Evolutionary conservation across 2,888 invertebrate genomes (phyloP).

Genomic region (Hirtodrosophila alboralis): DNA sequence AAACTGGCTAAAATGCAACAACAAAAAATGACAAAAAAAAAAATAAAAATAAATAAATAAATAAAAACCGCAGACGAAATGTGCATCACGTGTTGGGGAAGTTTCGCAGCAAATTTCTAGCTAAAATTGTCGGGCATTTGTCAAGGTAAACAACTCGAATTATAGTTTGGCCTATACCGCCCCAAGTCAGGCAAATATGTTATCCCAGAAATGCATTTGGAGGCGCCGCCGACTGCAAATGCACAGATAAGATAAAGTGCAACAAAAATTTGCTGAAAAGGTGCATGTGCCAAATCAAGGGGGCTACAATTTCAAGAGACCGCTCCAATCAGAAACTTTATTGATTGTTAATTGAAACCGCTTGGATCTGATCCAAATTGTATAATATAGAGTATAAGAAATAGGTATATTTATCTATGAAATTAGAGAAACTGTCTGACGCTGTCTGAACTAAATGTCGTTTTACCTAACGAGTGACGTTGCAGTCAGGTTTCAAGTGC

Average conservation of each 20-base stretch:
- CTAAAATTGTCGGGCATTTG: constrained; percentile 32
- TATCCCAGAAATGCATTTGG: constrained; percentile 16
- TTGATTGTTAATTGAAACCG: constrained; percentile 17
- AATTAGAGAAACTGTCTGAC: constrained; percentile 19
- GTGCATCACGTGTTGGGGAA: constrained; percentile 55
- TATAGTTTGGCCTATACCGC: constrained; percentile 3
- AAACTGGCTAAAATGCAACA: constrained; percentile 54
- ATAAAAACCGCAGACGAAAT: constrained; percentile 14
- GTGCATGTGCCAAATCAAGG: constrained; percentile 4
- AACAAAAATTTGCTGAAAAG: not conserved
- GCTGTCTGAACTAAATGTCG: not conserved
- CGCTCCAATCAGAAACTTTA: constrained; percentile 19
- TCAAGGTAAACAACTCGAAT: constrained; percentile 35
- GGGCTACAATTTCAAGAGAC: constrained; percentile 12
- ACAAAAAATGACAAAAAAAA: constrained; percentile 14
- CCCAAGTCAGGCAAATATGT: constrained; percentile 11
- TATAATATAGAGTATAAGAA: not conserved
- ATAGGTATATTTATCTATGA: constrained; percentile 1
- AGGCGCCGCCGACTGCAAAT: too few relatives aligned
- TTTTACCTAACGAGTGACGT: constrained; percentile 24
- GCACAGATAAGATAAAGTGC: constrained; percentile 59
- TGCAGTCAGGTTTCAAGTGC: constrained; percentile 39
- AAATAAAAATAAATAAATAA: not conserved
- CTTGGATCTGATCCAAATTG: not conserved
- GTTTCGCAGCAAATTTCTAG: constrained; percentile 19